These are phyloP conservation scores for Bombylius major DNA, from an alignment of 2,888 invertebrate species.

Conservation along the genomic window DNA sequence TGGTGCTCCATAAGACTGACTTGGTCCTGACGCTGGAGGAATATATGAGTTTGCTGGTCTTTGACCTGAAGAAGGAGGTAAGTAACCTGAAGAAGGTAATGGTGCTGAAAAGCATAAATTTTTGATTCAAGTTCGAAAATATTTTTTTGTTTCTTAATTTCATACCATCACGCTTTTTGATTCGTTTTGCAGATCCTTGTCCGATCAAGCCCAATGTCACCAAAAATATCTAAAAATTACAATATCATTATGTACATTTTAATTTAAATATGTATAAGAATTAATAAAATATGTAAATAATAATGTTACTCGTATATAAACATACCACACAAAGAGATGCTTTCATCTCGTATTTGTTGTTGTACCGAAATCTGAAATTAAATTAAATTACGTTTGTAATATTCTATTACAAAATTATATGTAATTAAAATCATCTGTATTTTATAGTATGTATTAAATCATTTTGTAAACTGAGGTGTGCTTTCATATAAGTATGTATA, in stretches of 20 bases:
- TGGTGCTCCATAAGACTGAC: slow-evolving; percentile 29
- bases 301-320: background rate
- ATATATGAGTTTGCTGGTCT: slow-evolving; percentile 41
- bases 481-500: too few relatives aligned
- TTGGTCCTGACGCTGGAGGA: slow-evolving; percentile 38
- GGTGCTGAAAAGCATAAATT: slow-evolving; percentile 21
- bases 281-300: background rate
- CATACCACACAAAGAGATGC: background rate
- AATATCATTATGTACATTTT: too few relatives aligned
- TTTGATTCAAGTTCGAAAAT: too few relatives aligned
- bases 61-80: slow-evolving; percentile 35
- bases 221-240: background rate
- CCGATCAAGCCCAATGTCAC: background rate
- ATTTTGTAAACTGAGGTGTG: too few relatives aligned
- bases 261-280: too few relatives aligned
- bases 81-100: slow-evolving; percentile 26
- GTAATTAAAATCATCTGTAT: too few relatives aligned
- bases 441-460: too few relatives aligned
- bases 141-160: too few relatives aligned
- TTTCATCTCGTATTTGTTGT: background rate
- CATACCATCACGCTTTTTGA: background rate
- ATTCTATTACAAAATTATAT: too few relatives aligned
- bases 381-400: background rate
- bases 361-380: background rate
- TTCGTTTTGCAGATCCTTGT: background rate